phyloP scores from a whole-genome alignment of 2,113 vertebrate species.

The Bufo gargarizans region DNA sequence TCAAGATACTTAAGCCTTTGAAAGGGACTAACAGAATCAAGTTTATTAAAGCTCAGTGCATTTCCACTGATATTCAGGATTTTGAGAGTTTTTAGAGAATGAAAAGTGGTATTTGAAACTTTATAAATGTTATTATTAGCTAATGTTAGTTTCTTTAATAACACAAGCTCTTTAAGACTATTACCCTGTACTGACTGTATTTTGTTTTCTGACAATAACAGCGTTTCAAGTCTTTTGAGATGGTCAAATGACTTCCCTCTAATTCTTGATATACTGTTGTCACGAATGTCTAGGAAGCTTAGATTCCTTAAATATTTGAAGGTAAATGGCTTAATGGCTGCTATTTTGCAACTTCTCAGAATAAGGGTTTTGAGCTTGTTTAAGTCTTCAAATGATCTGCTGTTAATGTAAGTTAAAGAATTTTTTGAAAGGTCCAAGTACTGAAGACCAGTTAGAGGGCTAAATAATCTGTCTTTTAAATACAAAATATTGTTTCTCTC shows the following conservation, averaged over 20 bases:
- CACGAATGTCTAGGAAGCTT: slow-evolving; percentile 48
- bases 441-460: slow-evolving; percentile 15
- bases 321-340: neutral
- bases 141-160: slow-evolving; percentile 49
- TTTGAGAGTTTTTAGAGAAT: slow-evolving; percentile 33
- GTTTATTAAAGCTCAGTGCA: slow-evolving; percentile 36
- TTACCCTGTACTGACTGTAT: slow-evolving; percentile 43
- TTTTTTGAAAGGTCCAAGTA: slow-evolving; percentile 61
- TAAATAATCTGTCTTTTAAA: slow-evolving; percentile 21
- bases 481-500: slow-evolving; percentile 37
- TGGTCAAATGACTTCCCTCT: slow-evolving; percentile 13
- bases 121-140: slow-evolving; percentile 57
- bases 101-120: slow-evolving; percentile 41
- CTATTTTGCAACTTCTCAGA: slow-evolving; percentile 57
- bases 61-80: slow-evolving; percentile 58
- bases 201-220: slow-evolving; percentile 58
- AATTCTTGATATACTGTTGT: slow-evolving; percentile 54
- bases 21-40: slow-evolving; percentile 55
- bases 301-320: slow-evolving; percentile 44
- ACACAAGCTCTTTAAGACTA: slow-evolving; percentile 39
- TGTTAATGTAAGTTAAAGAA: slow-evolving; percentile 39
- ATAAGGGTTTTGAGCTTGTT: slow-evolving; percentile 47
- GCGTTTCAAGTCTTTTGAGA: slow-evolving; percentile 34
- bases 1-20: slow-evolving; percentile 17
- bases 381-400: slow-evolving; percentile 46